Conservation (phyloP, 2,113 vertebrate genomes). For the Callopanchax toddi region DNA sequence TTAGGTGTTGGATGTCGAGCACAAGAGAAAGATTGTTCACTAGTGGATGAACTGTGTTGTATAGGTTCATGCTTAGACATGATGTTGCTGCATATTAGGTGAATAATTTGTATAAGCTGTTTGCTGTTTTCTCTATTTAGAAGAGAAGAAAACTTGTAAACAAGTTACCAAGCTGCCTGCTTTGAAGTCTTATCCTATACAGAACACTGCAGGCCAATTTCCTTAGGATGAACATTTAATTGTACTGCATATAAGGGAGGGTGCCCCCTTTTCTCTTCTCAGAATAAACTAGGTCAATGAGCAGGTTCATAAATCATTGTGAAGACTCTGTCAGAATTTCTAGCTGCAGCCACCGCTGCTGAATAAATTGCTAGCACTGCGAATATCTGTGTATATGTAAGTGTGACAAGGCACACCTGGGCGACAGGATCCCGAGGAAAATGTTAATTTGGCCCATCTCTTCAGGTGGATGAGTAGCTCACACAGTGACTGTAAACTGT, state of each 20-base stretch:
- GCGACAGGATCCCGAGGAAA: slow-evolving; percentile 64
- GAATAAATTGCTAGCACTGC: slow-evolving; percentile 76
- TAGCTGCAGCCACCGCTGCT: slow-evolving; percentile 63
- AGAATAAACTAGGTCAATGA: slow-evolving; percentile 83
- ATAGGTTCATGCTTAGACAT: slow-evolving; percentile 5
- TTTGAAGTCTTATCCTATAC: slow-evolving; percentile 45
- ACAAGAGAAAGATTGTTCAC: slow-evolving; percentile 37
- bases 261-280: slow-evolving; percentile 63
- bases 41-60: slow-evolving; percentile 34
- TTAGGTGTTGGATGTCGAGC: slow-evolving; percentile 42
- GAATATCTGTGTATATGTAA: slow-evolving; percentile 65
- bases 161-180: slow-evolving; percentile 26
- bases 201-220: slow-evolving; percentile 35
- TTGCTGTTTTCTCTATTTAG: slow-evolving; percentile 6
- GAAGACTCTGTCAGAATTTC: slow-evolving; percentile 74
- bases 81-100: slow-evolving; percentile 27
- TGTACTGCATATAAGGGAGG: slow-evolving; percentile 47
- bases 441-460: slow-evolving; percentile 75
- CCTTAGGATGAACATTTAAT: slow-evolving; percentile 22
- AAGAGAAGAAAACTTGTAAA: slow-evolving; percentile 34
- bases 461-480: slow-evolving; percentile 59
- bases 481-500: slow-evolving; percentile 1
- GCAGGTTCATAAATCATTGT: slow-evolving; percentile 83
- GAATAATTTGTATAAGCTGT: not conserved
- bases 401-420: slow-evolving; percentile 76